Base-by-base conservation (phyloP, 2,113 vertebrate genomes). In the Rhabdornis inornatus region DNA sequence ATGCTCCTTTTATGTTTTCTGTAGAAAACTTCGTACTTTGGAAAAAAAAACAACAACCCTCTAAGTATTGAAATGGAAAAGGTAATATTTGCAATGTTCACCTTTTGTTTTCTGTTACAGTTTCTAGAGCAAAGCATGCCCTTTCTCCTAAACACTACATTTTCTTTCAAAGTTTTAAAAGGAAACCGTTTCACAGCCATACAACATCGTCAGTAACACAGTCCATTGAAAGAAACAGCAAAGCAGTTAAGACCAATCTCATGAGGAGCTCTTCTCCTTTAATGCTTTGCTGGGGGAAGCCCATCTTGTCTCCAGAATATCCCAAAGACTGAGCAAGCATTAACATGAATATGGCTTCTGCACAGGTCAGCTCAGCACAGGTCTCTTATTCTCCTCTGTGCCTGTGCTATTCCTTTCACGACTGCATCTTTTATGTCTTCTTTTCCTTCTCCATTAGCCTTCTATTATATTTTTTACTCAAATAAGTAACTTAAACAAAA, bases 81-180 rank as follows among this genome's bases (percentile, higher is more conserved):
- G 66, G 61, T 42, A 12, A 0, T 83, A 72, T 83, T 92, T 49
- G 72, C 44, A 87, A 75, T 19, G 49, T 80, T 79, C 70, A 83
- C 40, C n/a, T 93, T 92, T 76, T 72, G 66, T 83, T 87, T 90
- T 87, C 92, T 65, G 23, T 65, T 79, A 76, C 0, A 0, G 79
- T 45, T 95, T 82, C 79, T 76, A 85, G 68, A 92, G 59, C 66
- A 88, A 85, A 86, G 71, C 42, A 65, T 23, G 52, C 6, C 42
- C 15, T 65, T 79, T 94, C 37, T 80, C 35, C 53, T 69, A 65
- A 82, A 80, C 9, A 11, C 22, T 1, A 0, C 20, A 9, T 69
- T 90, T 93, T 83, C 53, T 80, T 72, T 72, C 70, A 80, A 76
- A 40, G n/a, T 35, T 94, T 72, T 85, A 35, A 88, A 83, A 92